Evolutionary conservation across 2,113 vertebrate genomes (phyloP).

Genomic region (Andinoacara biseriatus): DNA sequence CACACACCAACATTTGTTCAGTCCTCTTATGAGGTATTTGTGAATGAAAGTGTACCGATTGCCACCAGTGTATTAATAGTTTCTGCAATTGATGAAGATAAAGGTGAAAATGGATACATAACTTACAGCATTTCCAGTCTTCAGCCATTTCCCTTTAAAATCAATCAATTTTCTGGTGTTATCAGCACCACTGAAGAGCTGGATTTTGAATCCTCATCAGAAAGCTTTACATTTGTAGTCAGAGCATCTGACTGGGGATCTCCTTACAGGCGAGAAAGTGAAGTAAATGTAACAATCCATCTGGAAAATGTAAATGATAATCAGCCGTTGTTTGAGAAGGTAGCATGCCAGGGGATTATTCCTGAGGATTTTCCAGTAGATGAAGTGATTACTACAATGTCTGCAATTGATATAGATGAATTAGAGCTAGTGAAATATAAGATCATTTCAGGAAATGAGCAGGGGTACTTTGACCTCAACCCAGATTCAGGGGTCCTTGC

Average conservation of each 20-base stretch:
- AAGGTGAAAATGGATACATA: conserved; percentile 96
- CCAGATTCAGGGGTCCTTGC: conserved; percentile 94
- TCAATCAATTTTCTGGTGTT: conserved; percentile 95
- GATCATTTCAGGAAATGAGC: conserved; percentile 94
- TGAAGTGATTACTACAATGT: conserved; percentile 93
- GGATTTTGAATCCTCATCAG: conserved; percentile 93
- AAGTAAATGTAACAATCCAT: conserved; percentile 92
- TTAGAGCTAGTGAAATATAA: conserved; percentile 96
- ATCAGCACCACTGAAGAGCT: conserved; percentile 90
- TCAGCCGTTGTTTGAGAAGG: conserved; percentile 94
- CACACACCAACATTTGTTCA: conserved; percentile 91
- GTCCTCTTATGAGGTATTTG: conserved; percentile 84
- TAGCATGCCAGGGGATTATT: conserved; percentile 92
- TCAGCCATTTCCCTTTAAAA: conserved; percentile 87
- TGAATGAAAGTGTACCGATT: conserved; percentile 91
- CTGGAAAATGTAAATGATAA: conserved; percentile 96
- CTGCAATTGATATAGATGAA: conserved; percentile 96
- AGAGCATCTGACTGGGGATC: conserved; percentile 98
- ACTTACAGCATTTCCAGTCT: conserved; percentile 94
- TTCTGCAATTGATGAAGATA: conserved; percentile 89
- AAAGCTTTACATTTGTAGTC: conserved; percentile 91
- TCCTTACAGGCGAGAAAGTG: conserved; percentile 93
- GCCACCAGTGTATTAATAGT: conserved; percentile 86
- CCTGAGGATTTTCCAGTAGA: conserved; percentile 89
- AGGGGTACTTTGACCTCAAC: conserved; percentile 92